Evolutionary conservation across 2,797 vertebrate species (phyloP).

Genomic region (Pitangus sulphuratus): DNA sequence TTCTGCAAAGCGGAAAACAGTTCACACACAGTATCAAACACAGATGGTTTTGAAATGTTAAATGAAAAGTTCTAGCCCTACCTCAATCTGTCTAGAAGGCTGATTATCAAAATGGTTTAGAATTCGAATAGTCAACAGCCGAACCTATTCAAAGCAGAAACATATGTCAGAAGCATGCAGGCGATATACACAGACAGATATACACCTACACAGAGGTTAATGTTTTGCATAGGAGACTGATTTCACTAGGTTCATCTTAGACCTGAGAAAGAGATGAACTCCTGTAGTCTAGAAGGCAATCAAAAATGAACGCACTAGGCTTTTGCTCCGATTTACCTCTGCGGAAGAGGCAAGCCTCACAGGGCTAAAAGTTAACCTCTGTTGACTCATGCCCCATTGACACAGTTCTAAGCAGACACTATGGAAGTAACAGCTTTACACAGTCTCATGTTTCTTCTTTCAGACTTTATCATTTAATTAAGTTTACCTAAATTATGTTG

Average conservation of each 20-base stretch:
- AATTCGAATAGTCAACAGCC: conserved; percentile 90
- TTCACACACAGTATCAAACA: background rate
- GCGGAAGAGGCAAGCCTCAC: background rate
- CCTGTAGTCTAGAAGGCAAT: background rate
- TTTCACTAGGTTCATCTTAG: background rate
- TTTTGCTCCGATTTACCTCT: background rate
- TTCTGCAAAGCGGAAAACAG: background rate
- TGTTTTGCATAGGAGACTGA: background rate
- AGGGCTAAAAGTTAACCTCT: background rate
- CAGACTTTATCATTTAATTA: background rate
- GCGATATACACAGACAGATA: background rate
- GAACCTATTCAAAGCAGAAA: conserved; percentile 81
- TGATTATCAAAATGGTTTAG: conserved; percentile 88
- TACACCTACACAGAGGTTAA: background rate
- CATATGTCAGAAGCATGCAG: background rate
- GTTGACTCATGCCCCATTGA: background rate
- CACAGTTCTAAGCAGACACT: background rate
- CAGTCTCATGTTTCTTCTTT: background rate
- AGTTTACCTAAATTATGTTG: background rate
- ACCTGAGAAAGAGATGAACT: background rate
- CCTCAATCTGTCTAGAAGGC: conserved; percentile 80
- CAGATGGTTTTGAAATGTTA: background rate
- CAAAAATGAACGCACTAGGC: background rate
- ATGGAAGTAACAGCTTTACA: background rate
- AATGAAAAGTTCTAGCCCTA: conserved; percentile 61